phyloP scores from a whole-genome alignment of 2,888 invertebrate genomes.

The Cerastis rubricosa region DNA sequence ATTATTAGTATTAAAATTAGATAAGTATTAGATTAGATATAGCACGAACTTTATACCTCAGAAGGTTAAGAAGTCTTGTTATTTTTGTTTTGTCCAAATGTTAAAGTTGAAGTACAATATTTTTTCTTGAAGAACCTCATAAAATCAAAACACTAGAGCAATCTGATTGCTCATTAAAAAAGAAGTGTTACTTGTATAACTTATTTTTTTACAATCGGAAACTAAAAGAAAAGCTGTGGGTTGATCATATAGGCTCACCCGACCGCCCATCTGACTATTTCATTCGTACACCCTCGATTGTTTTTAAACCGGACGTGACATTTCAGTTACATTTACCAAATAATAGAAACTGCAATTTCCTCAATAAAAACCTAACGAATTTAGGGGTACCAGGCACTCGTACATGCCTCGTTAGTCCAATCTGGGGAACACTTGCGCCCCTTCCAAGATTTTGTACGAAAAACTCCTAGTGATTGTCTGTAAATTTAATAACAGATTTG shows the following conservation, averaged over 20 bases:
- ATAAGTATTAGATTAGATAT: no score
- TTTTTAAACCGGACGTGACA: constrained; percentile 1
- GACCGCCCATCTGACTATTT: not conserved
- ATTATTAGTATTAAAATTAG: no score
- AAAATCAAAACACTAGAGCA: not conserved
- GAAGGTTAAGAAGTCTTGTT: not conserved
- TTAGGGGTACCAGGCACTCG: constrained; percentile 25
- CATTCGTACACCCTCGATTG: not conserved
- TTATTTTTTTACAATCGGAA: not conserved
- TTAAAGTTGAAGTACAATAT: not conserved
- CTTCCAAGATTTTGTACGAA: constrained; percentile 60
- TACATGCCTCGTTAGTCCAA: constrained; percentile 64
- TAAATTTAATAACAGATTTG: constrained; percentile 86
- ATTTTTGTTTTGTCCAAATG: not conserved
- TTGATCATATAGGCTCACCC: no score
- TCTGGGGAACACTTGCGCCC: constrained; percentile 65
- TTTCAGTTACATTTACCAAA: not conserved
- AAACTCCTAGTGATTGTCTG: constrained; percentile 80
- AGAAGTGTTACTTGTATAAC: not conserved
- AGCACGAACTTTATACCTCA: not conserved
- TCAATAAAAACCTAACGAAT: constrained; percentile 29
- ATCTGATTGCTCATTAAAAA: not conserved
- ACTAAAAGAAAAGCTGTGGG: no score
- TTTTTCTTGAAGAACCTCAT: not conserved
- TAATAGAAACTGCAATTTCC: constrained; percentile 27